These are phyloP conservation scores for Bovichtus diacanthus DNA, from an alignment of 2,797 vertebrate species.

Conservation along the genomic window DNA sequence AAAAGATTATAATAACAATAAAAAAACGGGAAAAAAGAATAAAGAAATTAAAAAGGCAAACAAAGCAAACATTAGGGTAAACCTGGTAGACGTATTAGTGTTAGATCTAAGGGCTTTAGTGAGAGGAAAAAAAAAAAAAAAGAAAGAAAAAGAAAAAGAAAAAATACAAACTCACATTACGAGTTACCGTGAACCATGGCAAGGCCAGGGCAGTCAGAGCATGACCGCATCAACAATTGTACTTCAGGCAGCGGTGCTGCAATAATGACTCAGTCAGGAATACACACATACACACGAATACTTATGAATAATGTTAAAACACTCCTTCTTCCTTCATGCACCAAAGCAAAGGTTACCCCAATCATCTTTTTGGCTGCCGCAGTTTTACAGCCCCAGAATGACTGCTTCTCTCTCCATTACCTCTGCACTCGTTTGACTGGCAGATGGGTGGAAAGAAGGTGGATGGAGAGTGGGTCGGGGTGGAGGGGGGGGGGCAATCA, in stretches of 20 bases:
- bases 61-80: slow-evolving; percentile 32
- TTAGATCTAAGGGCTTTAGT: slow-evolving; percentile 14
- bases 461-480: slow-evolving; percentile 62
- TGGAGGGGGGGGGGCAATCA: slow-evolving; percentile 76
- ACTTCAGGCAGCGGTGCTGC: slow-evolving; percentile 30
- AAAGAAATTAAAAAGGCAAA: slow-evolving; percentile 35
- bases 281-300: slow-evolving; percentile 18
- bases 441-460: slow-evolving; percentile 70
- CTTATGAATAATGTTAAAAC: slow-evolving; percentile 70
- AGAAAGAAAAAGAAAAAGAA: too few species aligned
- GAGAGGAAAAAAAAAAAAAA: too few species aligned
- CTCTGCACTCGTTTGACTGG: slow-evolving; percentile 79
- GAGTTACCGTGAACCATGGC: slow-evolving; percentile 31
- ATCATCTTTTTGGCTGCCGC: slow-evolving; percentile 68
- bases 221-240: slow-evolving; percentile 37
- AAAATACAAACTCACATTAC: slow-evolving; percentile 26
- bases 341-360: slow-evolving; percentile 76
- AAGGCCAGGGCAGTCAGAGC: slow-evolving; percentile 35
- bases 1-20: slow-evolving; percentile 2
- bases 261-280: slow-evolving; percentile 59
- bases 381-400: slow-evolving; percentile 73
- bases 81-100: slow-evolving; percentile 26
- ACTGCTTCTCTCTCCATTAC: slow-evolving; percentile 81
- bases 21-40: slow-evolving; percentile 7
- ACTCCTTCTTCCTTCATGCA: slow-evolving; percentile 71